Evolutionary conservation across 2,797 vertebrate species (phyloP).

Genomic region (Pseudochaenichthys georgianus): DNA sequence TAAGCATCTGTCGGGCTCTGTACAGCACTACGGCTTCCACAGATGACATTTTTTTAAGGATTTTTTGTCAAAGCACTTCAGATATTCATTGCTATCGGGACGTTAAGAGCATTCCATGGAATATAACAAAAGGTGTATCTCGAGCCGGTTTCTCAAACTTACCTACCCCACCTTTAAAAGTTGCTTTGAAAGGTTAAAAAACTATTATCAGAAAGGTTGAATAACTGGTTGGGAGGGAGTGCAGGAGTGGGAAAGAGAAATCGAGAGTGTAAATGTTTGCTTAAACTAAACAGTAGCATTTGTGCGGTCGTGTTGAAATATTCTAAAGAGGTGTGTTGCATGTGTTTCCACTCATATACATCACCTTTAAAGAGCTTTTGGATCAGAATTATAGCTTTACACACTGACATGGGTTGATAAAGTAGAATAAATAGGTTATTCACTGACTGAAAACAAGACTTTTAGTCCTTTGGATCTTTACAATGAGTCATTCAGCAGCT

Average conservation of each 20-base stretch:
- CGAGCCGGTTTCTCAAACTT: too few species aligned
- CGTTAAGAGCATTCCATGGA: too few species aligned
- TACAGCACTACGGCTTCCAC: too few species aligned
- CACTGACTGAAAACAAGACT: background rate
- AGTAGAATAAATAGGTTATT: background rate
- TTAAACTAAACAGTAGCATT: conserved; percentile 65
- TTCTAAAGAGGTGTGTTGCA: conserved; percentile 48
- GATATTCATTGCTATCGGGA: too few species aligned
- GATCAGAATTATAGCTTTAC: background rate
- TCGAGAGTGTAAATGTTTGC: conserved; percentile 72
- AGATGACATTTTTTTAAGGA: too few species aligned
- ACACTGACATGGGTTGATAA: background rate
- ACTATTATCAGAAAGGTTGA: conserved; percentile 26
- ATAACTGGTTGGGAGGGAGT: conserved; percentile 14
- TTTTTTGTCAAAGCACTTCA: too few species aligned
- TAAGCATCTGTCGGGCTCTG: too few species aligned
- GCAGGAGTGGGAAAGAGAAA: conserved; percentile 16
- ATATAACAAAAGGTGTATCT: too few species aligned
- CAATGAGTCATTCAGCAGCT: background rate
- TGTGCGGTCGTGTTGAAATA: conserved; percentile 60
- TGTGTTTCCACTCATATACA: conserved; percentile 17
- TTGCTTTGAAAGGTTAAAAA: conserved; percentile 3
- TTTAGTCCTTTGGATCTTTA: background rate
- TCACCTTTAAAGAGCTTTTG: conserved; percentile 14
- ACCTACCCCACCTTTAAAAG: background rate